Evolutionary conservation across 1,140 invertebrate genomes (phyloP), one percentile per base, ranked within the genome.

Genomic region (Lepidurus arcticus): DNA sequence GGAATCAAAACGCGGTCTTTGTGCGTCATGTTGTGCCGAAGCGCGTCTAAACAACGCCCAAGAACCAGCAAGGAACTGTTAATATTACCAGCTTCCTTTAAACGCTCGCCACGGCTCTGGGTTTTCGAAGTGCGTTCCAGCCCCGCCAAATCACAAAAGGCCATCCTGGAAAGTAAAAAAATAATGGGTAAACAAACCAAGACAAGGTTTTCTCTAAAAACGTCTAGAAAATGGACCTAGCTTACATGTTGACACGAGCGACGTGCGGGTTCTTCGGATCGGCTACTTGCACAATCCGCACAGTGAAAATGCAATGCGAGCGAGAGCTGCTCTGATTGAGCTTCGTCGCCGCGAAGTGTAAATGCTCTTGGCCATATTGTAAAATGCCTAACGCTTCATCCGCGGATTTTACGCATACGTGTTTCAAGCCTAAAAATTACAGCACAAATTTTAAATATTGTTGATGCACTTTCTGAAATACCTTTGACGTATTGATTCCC

Each of bases 131-230:
- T 87, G n/a, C 96, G 86, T 85, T 98, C 96, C 6, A 92, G 91
- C 0, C 96, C 96, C 74, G 97, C 96, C 80, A 98, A 85, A 88
- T 98, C 96, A 85, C 95, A 94, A 81, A 96, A 92, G 1, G 92
- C 89, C 81, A 94, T 80, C 75, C 73, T 44, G 73, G 44, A 21
- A 42, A 77, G 53, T 1, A 42, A 16, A 47, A 75, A 24, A 16
- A 42, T 13, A 26, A 44, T n/a, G 5, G 0, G 24, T 24, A 24
- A 21, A 76, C 34, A 10, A 44, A 76, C 10, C 24, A 5, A 16
- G 26, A 0, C 4, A 44, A 76, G 6, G 75, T 76, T 8, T 24
- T 34, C 42, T 7, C 10, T 9, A 8, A 13, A 42, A 75, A 42
- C 74, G 7, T 13, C 21, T 1, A 0, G 45, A 16, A 26, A 13